Evolutionary conservation across 2,797 vertebrate genomes (phyloP).

Genomic region (Pseudomugil tenellus): DNA sequence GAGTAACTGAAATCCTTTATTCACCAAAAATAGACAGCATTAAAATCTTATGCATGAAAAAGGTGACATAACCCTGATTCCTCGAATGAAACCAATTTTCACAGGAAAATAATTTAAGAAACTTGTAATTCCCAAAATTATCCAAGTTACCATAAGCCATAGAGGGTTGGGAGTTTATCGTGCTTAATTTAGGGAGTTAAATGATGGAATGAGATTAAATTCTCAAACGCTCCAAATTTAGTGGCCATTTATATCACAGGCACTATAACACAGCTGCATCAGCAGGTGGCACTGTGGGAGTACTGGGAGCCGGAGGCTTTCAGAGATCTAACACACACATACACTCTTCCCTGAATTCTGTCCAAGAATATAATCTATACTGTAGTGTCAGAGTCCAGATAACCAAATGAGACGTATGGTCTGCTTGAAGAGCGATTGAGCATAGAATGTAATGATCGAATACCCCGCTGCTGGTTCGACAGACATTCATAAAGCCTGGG

Average conservation of each 20-base stretch:
- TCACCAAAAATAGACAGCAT: background rate
- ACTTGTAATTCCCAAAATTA: too few species aligned
- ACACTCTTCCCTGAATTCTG: constrained; percentile 1
- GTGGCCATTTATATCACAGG: background rate
- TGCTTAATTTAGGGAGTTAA: too few species aligned
- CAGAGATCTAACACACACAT: background rate
- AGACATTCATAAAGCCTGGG: constrained; percentile 8
- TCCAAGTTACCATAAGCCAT: too few species aligned
- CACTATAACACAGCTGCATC: constrained; percentile 16
- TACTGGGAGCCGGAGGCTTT: background rate
- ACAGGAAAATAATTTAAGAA: too few species aligned
- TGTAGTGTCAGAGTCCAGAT: constrained; percentile 16
- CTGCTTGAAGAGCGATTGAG: constrained; percentile 4
- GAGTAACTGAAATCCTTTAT: background rate
- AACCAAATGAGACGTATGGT: constrained; percentile 14
- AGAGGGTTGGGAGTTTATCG: too few species aligned
- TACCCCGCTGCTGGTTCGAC: constrained; percentile 5
- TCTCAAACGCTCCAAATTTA: background rate
- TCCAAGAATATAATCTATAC: constrained; percentile 3
- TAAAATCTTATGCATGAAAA: too few species aligned
- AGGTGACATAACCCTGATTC: too few species aligned
- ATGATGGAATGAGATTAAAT: background rate
- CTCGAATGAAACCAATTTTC: too few species aligned
- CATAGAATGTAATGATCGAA: constrained; percentile 10
- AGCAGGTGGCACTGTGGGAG: constrained; percentile 60